phyloP scores from a whole-genome alignment of 2,888 invertebrate genomes.

The Sminthurides aquaticus region DNA sequence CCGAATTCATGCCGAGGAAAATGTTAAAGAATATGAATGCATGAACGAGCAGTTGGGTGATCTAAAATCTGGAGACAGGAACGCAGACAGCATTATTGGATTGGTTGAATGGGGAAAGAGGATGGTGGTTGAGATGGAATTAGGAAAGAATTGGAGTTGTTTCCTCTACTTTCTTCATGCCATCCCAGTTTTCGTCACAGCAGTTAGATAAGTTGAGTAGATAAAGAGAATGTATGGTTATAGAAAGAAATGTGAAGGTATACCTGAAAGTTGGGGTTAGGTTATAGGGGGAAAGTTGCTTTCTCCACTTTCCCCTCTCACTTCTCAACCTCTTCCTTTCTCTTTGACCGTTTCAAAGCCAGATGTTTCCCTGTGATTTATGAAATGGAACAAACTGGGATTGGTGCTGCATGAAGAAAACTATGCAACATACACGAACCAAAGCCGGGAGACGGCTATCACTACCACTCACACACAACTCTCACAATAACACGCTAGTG shows the following conservation, averaged over 20 bases:
- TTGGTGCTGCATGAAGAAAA: constrained; percentile 2
- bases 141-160: not conserved
- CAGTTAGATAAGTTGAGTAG: not conserved
- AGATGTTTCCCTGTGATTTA: constrained; percentile 43
- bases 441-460: not conserved
- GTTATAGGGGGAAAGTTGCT: not conserved
- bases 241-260: not conserved
- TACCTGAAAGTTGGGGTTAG: not conserved
- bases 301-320: not conserved
- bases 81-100: not conserved
- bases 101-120: too few relatives aligned
- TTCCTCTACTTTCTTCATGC: not conserved
- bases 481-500: constrained; percentile 7
- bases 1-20: not conserved
- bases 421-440: not conserved
- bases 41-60: too few relatives aligned
- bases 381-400: constrained; percentile 34
- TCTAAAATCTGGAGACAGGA: too few relatives aligned
- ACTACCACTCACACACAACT: not conserved
- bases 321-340: constrained; percentile 2
- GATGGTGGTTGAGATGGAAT: not conserved
- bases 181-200: not conserved
- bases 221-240: not conserved
- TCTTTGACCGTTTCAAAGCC: constrained; percentile 39
- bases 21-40: not conserved